phyloP scores from a whole-genome alignment of 2,888 invertebrate species.

The Mactromeris polynyma region DNA sequence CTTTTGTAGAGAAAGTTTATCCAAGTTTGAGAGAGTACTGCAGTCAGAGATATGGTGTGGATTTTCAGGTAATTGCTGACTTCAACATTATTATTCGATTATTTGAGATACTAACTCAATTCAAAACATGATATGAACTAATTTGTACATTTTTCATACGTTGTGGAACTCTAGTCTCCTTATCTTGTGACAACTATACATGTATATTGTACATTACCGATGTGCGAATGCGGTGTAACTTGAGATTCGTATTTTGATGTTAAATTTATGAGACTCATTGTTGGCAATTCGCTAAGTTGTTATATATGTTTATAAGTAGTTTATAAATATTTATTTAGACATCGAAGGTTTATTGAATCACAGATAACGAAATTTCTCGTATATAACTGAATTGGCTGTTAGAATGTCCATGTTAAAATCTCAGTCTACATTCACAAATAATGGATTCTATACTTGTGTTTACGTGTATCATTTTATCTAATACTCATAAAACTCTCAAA shows the following conservation, averaged over 20 bases:
- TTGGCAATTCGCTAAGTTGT: not conserved
- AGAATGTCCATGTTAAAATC: not conserved
- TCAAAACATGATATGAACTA: too few species aligned
- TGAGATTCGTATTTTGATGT: not conserved
- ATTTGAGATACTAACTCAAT: too few species aligned
- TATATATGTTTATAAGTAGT: conserved; percentile 6
- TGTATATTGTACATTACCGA: not conserved
- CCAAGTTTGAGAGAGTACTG: conserved; percentile 84
- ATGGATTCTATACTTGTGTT: too few species aligned
- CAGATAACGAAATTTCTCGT: not conserved
- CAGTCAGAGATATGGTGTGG: conserved; percentile 82
- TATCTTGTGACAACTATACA: too few species aligned
- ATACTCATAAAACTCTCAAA: too few species aligned
- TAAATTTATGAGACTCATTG: not conserved
- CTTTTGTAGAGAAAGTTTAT: conserved; percentile 79
- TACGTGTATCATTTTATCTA: too few species aligned
- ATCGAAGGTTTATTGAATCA: not conserved
- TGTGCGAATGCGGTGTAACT: not conserved
- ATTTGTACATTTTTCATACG: not conserved
- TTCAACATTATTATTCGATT: too few species aligned
- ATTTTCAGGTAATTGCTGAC: conserved; percentile 81
- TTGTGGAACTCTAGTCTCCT: too few species aligned
- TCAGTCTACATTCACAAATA: not conserved
- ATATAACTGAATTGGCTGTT: not conserved
- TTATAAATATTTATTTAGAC: not conserved